Conservation (phyloP, 2,797 vertebrate species). For the Agapornis canus region DNA sequence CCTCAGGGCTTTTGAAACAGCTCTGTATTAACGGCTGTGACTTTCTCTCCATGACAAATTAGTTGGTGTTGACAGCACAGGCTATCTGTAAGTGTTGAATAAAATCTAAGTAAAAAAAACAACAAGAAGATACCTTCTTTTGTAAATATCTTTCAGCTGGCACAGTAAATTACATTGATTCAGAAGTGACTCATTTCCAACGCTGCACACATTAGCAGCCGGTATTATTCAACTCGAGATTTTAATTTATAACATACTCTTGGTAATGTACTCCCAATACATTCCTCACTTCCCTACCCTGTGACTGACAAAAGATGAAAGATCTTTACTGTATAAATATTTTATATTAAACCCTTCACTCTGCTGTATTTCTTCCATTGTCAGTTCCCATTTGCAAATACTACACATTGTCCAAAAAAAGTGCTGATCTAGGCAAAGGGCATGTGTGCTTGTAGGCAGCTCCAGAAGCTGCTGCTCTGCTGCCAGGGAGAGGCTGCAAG, state of each 20-base stretch:
- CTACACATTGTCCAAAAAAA: constrained; percentile 70
- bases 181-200: constrained; percentile 78
- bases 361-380: constrained; percentile 75
- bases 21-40: neutral
- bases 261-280: constrained; percentile 80
- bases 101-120: constrained; percentile 41
- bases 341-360: constrained; percentile 82
- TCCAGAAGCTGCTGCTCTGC: neutral
- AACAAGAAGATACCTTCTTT: constrained; percentile 68
- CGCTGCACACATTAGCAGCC: constrained; percentile 78
- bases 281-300: constrained; percentile 78
- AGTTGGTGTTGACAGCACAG: constrained; percentile 1
- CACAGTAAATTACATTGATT: constrained; percentile 76
- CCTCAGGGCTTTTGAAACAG: constrained; percentile 21
- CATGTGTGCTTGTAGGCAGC: neutral
- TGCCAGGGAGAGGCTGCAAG: neutral
- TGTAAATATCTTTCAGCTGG: constrained; percentile 76
- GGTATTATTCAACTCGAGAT: constrained; percentile 80
- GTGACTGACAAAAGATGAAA: constrained; percentile 81
- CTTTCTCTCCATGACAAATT: constrained; percentile 11
- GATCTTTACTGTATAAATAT: constrained; percentile 83
- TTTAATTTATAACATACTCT: constrained; percentile 83
- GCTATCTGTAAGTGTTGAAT: constrained; percentile 46
- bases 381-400: constrained; percentile 79
- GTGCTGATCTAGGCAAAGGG: constrained; percentile 58